These are phyloP conservation scores for Poecile montanus DNA, from an alignment of 2,797 vertebrate species.

Conservation along the genomic window DNA sequence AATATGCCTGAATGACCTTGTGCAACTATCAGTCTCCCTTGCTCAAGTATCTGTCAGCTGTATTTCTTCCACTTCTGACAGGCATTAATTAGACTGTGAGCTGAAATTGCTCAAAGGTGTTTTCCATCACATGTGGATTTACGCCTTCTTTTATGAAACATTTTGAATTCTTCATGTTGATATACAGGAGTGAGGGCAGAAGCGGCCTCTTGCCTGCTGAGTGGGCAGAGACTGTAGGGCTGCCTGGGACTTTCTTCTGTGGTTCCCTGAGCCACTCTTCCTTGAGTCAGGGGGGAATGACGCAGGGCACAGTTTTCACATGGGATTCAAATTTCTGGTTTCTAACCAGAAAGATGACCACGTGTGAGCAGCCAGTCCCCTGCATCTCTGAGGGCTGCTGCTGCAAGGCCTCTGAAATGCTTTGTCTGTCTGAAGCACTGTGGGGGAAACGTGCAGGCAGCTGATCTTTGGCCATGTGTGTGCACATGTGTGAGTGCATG, in stretches of 20 bases:
- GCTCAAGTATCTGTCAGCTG: background rate
- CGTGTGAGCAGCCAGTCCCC: background rate
- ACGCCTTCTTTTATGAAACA: background rate
- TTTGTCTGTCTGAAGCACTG: background rate
- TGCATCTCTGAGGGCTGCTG: background rate
- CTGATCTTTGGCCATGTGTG: background rate
- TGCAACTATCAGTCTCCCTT: background rate
- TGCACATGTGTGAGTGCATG: accelerated
- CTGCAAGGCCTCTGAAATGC: background rate
- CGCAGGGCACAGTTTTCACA: background rate
- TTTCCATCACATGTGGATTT: background rate
- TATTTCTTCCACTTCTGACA: background rate
- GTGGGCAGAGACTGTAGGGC: background rate
- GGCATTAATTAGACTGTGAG: background rate
- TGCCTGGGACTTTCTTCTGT: background rate
- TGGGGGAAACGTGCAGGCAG: background rate
- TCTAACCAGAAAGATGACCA: background rate
- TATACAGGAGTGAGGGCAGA: accelerated
- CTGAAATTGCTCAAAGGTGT: background rate
- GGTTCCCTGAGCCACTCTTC: background rate
- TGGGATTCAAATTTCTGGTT: background rate
- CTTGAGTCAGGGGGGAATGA: background rate
- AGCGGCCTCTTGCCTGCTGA: background rate
- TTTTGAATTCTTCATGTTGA: background rate
- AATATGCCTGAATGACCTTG: background rate